Evolutionary conservation across 2,113 vertebrate species (phyloP).

Genomic region (Rhea americana): DNA sequence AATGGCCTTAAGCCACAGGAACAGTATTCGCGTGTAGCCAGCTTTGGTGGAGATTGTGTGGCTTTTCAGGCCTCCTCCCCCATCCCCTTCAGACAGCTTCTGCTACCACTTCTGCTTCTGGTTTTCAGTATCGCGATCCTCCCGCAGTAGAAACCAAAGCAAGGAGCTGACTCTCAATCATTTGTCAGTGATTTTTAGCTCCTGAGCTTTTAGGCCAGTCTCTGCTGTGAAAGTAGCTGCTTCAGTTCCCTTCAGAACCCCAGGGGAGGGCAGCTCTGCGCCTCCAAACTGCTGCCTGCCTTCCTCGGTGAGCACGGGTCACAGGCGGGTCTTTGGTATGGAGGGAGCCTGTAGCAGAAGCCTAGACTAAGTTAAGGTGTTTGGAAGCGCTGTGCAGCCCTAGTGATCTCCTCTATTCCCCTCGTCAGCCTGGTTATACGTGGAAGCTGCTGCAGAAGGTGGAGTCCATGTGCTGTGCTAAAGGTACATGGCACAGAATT

Average conservation of each 20-base stretch:
- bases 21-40: too few relatives aligned
- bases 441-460: neutral
- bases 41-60: neutral
- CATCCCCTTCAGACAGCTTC: neutral
- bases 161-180: neutral
- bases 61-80: neutral
- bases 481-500: neutral
- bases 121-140: neutral
- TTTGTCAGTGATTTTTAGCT: neutral
- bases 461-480: neutral
- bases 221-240: neutral
- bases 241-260: neutral
- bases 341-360: neutral
- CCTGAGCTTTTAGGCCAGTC: neutral
- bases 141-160: neutral
- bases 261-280: neutral
- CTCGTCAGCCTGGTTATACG: neutral
- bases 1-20: too few relatives aligned
- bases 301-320: neutral
- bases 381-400: too few relatives aligned
- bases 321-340: neutral
- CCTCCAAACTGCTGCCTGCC: neutral
- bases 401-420: neutral
- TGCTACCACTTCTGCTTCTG: neutral
- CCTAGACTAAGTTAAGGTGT: neutral